Evolutionary conservation across 2,888 invertebrate genomes (phyloP).

Genomic region (Notodonta dromedarius): DNA sequence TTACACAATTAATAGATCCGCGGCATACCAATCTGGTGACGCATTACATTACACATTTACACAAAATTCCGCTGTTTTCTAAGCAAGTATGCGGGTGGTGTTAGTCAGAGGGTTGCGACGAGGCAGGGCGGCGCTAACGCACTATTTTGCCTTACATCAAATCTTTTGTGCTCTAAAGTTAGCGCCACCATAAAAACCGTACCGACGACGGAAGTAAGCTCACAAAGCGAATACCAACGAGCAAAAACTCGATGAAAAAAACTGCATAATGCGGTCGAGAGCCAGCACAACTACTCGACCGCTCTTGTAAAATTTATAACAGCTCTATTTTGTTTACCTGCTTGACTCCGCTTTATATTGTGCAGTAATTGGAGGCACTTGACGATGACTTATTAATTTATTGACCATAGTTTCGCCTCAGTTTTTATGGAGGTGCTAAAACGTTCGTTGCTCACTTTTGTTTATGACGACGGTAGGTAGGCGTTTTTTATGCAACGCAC

Average conservation of each 20-base stretch:
- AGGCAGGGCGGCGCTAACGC: conserved; percentile 61
- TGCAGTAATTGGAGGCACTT: conserved; percentile 79
- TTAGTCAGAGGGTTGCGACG: conserved; percentile 12
- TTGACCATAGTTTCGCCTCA: conserved; percentile 72
- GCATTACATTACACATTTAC: conserved; percentile 18
- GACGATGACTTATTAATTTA: conserved; percentile 84
- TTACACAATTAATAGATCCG: conserved; percentile 29
- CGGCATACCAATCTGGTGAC: conserved; percentile 38
- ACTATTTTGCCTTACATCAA: conserved; percentile 47
- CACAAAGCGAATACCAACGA: conserved; percentile 79
- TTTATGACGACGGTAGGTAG: conserved; percentile 40
- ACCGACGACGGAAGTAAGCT: conserved; percentile 80
- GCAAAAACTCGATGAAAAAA: conserved; percentile 76
- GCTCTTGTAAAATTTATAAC: conserved; percentile 83
- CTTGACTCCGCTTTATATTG: conserved; percentile 75
- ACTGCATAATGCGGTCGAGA: conserved; percentile 76
- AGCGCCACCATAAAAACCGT: conserved; percentile 77
- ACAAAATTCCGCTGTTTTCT: conserved; percentile 22
- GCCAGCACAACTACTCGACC: conserved; percentile 65
- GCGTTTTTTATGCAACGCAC: conserved; percentile 26
- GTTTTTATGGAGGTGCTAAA: conserved; percentile 82
- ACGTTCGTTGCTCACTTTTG: conserved; percentile 60
- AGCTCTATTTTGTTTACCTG: conserved; percentile 84
- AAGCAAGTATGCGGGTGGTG: not conserved
- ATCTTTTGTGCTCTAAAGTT: conserved; percentile 69